phyloP scores from a whole-genome alignment of 2,888 invertebrate genomes.

The Drosophila prolongata region DNA sequence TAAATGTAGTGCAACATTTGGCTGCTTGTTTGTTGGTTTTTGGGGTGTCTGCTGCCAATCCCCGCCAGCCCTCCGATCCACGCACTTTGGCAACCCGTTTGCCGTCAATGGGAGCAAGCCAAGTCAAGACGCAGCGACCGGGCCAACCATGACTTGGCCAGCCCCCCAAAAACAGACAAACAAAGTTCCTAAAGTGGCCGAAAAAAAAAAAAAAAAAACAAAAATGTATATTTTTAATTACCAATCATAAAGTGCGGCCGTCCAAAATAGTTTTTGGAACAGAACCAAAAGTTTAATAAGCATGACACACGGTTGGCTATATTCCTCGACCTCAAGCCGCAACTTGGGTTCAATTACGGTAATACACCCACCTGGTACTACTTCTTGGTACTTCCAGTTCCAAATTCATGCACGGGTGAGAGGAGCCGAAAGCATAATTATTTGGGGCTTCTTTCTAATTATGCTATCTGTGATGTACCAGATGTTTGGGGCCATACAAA shows the following conservation, averaged over 20 bases:
- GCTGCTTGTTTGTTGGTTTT: conserved; percentile 59
- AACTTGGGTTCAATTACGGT: conserved; percentile 41
- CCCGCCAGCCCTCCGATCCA: conserved; percentile 9
- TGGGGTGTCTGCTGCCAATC: conserved; percentile 44
- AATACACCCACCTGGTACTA: conserved; percentile 31
- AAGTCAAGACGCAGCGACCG: conserved; percentile 50
- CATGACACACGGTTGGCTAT: conserved; percentile 52
- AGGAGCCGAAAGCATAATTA: conserved; percentile 28
- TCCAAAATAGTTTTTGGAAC: conserved; percentile 77
- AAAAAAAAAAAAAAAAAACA: conserved; percentile 12
- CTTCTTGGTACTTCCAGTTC: conserved; percentile 1
- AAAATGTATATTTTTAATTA: conserved; percentile 53
- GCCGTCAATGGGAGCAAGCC: conserved; percentile 40
- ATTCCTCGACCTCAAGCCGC: conserved; percentile 8
- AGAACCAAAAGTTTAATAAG: conserved; percentile 74
- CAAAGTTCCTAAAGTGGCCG: conserved; percentile 23
- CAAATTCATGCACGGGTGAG: conserved; percentile 19
- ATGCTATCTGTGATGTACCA: conserved; percentile 38
- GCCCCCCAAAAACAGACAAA: conserved; percentile 41
- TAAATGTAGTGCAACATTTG: conserved; percentile 72
- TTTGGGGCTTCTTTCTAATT: conserved; percentile 33
- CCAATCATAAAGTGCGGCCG: conserved; percentile 59
- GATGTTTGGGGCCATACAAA: conserved; percentile 19
- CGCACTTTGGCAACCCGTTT: conserved; percentile 41
- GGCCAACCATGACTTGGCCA: conserved; percentile 47